These are phyloP conservation scores for Hiodon alosoides DNA, from an alignment of 2,113 vertebrate genomes.

Conservation along the genomic window DNA sequence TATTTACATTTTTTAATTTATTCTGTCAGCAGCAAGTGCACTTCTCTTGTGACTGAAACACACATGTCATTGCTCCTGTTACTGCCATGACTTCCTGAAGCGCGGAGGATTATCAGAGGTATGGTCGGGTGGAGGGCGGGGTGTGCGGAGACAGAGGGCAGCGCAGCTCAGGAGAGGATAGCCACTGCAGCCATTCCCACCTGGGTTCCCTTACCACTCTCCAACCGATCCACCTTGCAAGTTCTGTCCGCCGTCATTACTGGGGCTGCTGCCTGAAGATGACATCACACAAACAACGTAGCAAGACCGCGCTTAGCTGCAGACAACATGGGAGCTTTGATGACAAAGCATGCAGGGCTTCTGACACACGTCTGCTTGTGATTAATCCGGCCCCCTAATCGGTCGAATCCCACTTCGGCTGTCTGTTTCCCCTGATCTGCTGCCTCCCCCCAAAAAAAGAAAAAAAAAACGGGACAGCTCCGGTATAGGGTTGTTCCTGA, in stretches of 20 bases:
- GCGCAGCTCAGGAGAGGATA: slow-evolving; percentile 10
- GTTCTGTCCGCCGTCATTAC: slow-evolving; percentile 30
- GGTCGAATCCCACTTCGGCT: neutral
- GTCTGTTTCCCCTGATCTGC: slow-evolving; percentile 7
- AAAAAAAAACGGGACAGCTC: neutral
- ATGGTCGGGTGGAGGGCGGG: neutral
- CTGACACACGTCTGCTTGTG: neutral
- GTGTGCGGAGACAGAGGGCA: slow-evolving; percentile 15
- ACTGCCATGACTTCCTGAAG: slow-evolving; percentile 55
- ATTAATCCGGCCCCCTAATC: neutral
- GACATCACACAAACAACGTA: slow-evolving; percentile 31
- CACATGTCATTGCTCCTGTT: slow-evolving; percentile 48
- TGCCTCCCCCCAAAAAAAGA: neutral
- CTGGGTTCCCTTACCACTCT: slow-evolving; percentile 17
- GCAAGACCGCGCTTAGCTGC: slow-evolving; percentile 26
- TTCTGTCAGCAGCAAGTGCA: slow-evolving; percentile 58
- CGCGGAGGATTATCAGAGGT: slow-evolving; percentile 9
- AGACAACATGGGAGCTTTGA: slow-evolving; percentile 28
- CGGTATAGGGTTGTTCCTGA: neutral
- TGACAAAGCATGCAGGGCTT: no score
- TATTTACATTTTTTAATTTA: slow-evolving; percentile 27
- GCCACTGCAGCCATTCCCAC: neutral
- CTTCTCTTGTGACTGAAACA: slow-evolving; percentile 45
- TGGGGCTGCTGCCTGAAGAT: slow-evolving; percentile 35
- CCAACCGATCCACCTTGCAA: slow-evolving; percentile 14